Evolutionary conservation across 2,888 invertebrate species (phyloP).

Genomic region (Drosophila sordidapex): DNA sequence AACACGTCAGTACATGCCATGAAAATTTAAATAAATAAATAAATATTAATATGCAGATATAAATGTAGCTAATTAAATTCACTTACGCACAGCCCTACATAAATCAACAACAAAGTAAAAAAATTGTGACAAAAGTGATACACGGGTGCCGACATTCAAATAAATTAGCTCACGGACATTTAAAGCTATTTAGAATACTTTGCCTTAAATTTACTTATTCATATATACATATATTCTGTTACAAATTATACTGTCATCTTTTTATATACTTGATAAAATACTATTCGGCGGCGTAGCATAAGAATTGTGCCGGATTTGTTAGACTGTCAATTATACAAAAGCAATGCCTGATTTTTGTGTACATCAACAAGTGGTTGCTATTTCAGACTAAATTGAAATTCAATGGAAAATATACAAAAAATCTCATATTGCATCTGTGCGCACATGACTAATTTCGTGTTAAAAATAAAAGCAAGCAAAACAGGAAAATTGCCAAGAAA

Average conservation of each 20-base stretch:
- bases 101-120: constrained; percentile 40
- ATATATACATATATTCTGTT: constrained; percentile 6
- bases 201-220: constrained; percentile 1
- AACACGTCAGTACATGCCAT: constrained; percentile 44
- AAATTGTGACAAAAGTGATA: constrained; percentile 23
- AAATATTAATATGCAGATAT: background rate
- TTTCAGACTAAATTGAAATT: constrained; percentile 37
- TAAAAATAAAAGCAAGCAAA: constrained; percentile 65
- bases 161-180: constrained; percentile 56
- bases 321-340: constrained; percentile 36
- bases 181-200: constrained; percentile 14
- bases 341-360: constrained; percentile 11
- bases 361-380: constrained; percentile 63
- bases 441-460: constrained; percentile 66
- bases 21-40: constrained; percentile 36
- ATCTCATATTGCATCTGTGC: constrained; percentile 32
- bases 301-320: constrained; percentile 22
- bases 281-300: constrained; percentile 19
- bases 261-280: background rate
- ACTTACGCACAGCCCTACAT: constrained; percentile 23
- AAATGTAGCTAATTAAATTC: constrained; percentile 46
- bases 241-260: constrained; percentile 29
- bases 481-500: constrained; percentile 69
- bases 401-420: constrained; percentile 35
- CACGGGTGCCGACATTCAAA: constrained; percentile 25